Evolutionary conservation across 1,140 invertebrate genomes (phyloP).

Genomic region (Leptinotarsa undecemlineata): DNA sequence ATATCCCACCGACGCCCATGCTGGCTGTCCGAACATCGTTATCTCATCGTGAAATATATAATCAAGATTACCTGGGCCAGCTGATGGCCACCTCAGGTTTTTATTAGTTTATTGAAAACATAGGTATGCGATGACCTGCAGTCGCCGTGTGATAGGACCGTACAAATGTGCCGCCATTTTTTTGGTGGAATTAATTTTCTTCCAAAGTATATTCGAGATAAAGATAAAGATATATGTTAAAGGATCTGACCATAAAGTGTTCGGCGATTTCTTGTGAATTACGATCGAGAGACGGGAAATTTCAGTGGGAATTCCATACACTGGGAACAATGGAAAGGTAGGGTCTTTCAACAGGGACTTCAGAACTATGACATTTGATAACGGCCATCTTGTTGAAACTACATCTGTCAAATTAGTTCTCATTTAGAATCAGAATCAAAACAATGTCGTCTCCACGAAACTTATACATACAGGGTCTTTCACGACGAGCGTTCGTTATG

Average conservation of each 20-base stretch:
- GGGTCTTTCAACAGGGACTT: no score
- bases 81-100: slow-evolving; percentile 29
- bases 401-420: no score
- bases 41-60: slow-evolving; percentile 25
- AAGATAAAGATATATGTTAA: slow-evolving; percentile 15
- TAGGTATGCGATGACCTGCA: slow-evolving; percentile 26
- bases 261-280: not conserved
- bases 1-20: no score
- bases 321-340: no score
- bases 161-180: slow-evolving; percentile 21
- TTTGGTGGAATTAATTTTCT: slow-evolving; percentile 14
- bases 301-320: not conserved
- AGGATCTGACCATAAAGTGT: slow-evolving; percentile 4
- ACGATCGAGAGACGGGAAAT: not conserved
- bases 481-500: no score
- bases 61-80: slow-evolving; percentile 24
- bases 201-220: slow-evolving; percentile 6
- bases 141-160: slow-evolving; percentile 15
- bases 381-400: no score
- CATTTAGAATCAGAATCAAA: no score
- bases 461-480: no score
- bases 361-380: no score
- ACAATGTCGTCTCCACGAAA: no score
- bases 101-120: slow-evolving; percentile 28
- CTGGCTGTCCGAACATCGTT: slow-evolving; percentile 1